These are phyloP conservation scores for Acrocephalus scirpaceus DNA, from an alignment of 2,797 vertebrate species.

Conservation along the genomic window DNA sequence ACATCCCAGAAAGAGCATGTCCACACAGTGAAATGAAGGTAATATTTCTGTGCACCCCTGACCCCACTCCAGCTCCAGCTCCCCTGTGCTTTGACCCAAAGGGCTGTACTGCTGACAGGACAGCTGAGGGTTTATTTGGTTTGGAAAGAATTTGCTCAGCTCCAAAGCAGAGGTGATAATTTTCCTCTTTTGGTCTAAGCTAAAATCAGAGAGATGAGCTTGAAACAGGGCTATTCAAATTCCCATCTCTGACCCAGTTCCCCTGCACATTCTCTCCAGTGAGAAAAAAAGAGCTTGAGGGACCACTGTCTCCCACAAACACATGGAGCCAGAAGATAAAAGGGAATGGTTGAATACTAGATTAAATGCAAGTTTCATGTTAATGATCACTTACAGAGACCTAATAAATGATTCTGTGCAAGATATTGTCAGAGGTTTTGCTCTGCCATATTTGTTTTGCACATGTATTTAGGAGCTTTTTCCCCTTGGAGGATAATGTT, in stretches of 20 bases:
- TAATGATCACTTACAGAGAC: conserved; percentile 41
- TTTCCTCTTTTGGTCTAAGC: neutral
- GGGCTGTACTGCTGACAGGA: neutral
- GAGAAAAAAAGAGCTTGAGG: neutral
- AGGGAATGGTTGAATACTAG: conserved; percentile 7
- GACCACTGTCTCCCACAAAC: neutral
- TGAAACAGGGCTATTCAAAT: neutral
- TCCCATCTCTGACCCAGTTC: neutral
- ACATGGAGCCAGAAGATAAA: neutral
- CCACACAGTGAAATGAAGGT: neutral
- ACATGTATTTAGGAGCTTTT: neutral
- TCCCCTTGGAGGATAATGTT: neutral
- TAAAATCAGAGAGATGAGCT: neutral
- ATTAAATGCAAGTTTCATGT: conserved; percentile 50
- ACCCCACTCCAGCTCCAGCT: neutral
- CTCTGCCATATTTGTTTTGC: conserved; percentile 46
- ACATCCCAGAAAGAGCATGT: neutral
- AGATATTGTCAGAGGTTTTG: conserved; percentile 6
- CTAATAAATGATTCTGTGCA: conserved; percentile 51
- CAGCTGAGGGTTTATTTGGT: neutral
- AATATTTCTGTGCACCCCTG: neutral
- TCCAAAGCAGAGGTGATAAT: neutral
- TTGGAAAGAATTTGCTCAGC: neutral
- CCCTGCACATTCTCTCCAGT: neutral
- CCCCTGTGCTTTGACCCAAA: neutral